Evolutionary conservation across 2,888 invertebrate species (phyloP).

Genomic region (Amphipoea oculea): DNA sequence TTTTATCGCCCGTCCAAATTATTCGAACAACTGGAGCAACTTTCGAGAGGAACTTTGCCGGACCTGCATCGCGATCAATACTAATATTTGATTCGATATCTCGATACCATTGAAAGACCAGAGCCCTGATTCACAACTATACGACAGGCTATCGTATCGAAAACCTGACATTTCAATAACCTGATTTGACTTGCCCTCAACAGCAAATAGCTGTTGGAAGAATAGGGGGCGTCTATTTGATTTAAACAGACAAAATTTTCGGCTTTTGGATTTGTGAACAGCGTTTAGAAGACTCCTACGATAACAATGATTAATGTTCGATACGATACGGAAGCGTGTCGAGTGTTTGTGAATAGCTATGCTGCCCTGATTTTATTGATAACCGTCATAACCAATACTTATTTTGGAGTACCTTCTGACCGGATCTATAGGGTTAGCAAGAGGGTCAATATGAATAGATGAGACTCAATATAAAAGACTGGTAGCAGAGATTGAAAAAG

Average conservation of each 20-base stretch:
- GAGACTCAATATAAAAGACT: conserved; percentile 78
- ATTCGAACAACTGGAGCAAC: conserved; percentile 27
- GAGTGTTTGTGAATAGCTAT: too few species aligned
- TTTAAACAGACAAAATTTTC: too few species aligned
- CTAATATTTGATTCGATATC: conserved; percentile 49
- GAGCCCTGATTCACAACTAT: too few species aligned
- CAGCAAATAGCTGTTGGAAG: too few species aligned
- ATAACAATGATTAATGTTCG: too few species aligned
- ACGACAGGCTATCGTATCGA: too few species aligned
- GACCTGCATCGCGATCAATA: conserved; percentile 47
- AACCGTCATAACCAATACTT: conserved; percentile 59
- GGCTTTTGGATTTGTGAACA: too few species aligned
- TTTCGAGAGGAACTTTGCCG: conserved; percentile 35
- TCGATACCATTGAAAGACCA: conserved; percentile 27
- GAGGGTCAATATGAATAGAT: conserved; percentile 81
- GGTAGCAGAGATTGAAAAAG: conserved; percentile 81
- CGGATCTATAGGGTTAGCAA: conserved; percentile 62
- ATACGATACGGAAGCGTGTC: too few species aligned
- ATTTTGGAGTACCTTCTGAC: conserved; percentile 50
- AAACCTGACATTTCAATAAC: too few species aligned
- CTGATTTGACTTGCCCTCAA: too few species aligned
- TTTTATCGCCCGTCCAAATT: conserved; percentile 47
- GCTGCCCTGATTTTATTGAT: conserved; percentile 47
- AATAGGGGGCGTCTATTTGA: too few species aligned
- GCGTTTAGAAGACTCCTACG: too few species aligned